These are phyloP conservation scores for Aulostomus chinensis DNA, from an alignment of 2,797 vertebrate genomes.

Conservation along the genomic window DNA sequence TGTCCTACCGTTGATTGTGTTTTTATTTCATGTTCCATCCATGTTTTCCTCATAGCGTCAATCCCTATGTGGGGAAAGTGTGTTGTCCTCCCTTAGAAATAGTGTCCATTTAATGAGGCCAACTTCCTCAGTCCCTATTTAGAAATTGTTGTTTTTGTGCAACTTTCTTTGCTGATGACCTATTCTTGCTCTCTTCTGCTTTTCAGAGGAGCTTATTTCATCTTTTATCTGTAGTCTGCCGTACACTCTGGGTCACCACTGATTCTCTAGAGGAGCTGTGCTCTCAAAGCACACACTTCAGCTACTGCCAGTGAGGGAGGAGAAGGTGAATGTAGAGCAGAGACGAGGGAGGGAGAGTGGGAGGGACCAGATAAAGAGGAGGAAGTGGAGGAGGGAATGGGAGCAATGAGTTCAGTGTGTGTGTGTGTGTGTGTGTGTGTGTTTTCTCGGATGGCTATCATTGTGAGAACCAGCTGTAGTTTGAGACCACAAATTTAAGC, in stretches of 20 bases:
- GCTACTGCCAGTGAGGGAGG: constrained; percentile 23
- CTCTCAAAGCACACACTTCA: constrained; percentile 30
- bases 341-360: constrained; percentile 10
- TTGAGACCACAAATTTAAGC: too few relatives aligned
- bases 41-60: too few relatives aligned
- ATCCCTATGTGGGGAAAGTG: too few relatives aligned
- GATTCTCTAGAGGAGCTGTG: constrained; percentile 24
- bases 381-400: constrained; percentile 16
- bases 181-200: background rate
- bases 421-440: constrained; percentile 13
- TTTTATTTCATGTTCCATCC: too few relatives aligned
- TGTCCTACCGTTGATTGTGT: too few relatives aligned
- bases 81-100: too few relatives aligned
- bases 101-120: too few relatives aligned
- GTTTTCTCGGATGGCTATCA: background rate
- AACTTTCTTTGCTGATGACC: too few relatives aligned
- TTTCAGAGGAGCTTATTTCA: background rate
- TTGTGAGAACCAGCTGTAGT: background rate
- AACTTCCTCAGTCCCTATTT: too few relatives aligned
- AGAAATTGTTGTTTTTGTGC: too few relatives aligned
- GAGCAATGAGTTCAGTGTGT: constrained; percentile 70
- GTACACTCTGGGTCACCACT: constrained; percentile 25
- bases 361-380: constrained; percentile 32
- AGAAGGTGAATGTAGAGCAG: constrained; percentile 9
- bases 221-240: constrained; percentile 16